Percentiles rank a stretch among this genome's conserved stretches.
These are phyloP conservation scores for Zophobas atratus DNA, from an alignment of 1,140 invertebrate species.

Conservation along the genomic window DNA sequence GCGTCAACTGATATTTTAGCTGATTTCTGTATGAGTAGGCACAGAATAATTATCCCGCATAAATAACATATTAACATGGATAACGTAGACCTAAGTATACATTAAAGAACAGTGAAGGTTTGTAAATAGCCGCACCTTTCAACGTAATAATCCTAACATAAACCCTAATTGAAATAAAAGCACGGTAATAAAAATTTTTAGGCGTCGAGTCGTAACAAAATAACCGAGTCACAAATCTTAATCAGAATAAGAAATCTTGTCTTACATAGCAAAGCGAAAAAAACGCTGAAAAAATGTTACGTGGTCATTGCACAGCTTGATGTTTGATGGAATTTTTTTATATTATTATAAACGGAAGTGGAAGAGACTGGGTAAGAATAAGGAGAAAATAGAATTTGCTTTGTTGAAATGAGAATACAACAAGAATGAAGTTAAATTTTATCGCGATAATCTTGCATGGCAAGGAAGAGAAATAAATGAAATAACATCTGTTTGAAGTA, in stretches of 20 bases:
- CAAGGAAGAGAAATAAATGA: slow-evolving; percentile 19
- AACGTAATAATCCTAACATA: slow-evolving; percentile 14
- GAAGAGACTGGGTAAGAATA: slow-evolving; percentile 1
- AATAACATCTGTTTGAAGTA: slow-evolving; percentile 38
- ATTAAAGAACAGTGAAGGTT: slow-evolving; percentile 6
- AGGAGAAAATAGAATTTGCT: slow-evolving; percentile 25
- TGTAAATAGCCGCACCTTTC: slow-evolving; percentile 23
- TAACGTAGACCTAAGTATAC: not conserved
- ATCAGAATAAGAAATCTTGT: slow-evolving; percentile 11
- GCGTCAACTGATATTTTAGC: too few relatives aligned
- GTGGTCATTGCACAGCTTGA: not conserved
- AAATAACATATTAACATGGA: too few relatives aligned
- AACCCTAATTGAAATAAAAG: slow-evolving; percentile 33
- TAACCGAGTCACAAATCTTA: not conserved
- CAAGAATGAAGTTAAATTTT: slow-evolving; percentile 31
- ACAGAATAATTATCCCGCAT: too few relatives aligned
- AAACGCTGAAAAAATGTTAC: not conserved
- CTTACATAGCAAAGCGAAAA: not conserved
- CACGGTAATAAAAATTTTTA: slow-evolving; percentile 22
- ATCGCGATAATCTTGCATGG: slow-evolving; percentile 38
- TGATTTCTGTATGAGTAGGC: too few relatives aligned
- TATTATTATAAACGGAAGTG: slow-evolving; percentile 4
- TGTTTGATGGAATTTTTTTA: slow-evolving; percentile 1
- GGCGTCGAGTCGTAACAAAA: not conserved
- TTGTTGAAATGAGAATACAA: slow-evolving; percentile 19